phyloP scores from a whole-genome alignment of 2,797 vertebrate species.

The Rhabdophis nuchalis region DNA sequence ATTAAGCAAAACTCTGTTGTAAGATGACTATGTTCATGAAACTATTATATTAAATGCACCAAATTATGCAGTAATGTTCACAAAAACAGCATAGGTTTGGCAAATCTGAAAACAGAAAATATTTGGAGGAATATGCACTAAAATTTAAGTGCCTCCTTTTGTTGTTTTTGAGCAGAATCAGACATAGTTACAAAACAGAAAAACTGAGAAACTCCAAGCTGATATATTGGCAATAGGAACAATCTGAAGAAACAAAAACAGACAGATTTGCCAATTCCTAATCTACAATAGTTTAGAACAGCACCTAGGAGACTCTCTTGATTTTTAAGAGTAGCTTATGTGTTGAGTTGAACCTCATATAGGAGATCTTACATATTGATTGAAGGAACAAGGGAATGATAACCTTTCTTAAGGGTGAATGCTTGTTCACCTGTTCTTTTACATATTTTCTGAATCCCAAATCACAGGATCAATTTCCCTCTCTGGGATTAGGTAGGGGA shows the following conservation, averaged over 20 bases:
- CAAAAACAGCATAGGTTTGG: background rate
- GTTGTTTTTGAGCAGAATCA: background rate
- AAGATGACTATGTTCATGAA: background rate
- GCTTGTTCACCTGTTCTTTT: background rate
- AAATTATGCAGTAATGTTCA: background rate
- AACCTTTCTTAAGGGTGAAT: background rate
- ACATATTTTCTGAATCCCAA: background rate
- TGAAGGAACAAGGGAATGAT: background rate
- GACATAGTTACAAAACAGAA: background rate
- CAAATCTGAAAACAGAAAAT: background rate
- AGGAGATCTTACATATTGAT: background rate
- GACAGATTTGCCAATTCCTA: background rate
- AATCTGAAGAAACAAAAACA: background rate
- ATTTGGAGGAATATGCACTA: background rate
- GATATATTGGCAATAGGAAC: background rate
- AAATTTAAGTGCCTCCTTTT: background rate
- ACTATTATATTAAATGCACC: background rate
- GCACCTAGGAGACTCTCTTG: background rate
- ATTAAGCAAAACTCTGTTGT: background rate
- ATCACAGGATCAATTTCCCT: background rate
- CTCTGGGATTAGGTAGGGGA: background rate
- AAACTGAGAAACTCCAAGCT: background rate
- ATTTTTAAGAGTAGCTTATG: background rate
- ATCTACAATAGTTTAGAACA: background rate
- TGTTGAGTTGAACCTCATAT: background rate